phyloP scores from a whole-genome alignment of 1,140 invertebrate species.

The Ips nitidus region DNA sequence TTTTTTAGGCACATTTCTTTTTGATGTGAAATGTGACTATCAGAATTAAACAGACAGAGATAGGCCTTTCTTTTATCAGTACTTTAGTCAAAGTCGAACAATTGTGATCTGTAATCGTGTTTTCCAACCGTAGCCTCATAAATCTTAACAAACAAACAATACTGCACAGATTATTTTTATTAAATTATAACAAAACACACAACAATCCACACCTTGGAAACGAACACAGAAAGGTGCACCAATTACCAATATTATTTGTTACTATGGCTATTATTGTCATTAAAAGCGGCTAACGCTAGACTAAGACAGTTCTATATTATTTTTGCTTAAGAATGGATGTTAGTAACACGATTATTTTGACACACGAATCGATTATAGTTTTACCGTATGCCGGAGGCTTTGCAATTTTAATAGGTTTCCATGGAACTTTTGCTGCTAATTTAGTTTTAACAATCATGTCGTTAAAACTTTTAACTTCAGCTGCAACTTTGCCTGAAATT shows the following conservation, averaged over 20 bases:
- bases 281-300: neutral
- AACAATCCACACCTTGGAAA: neutral
- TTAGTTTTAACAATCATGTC: constrained; percentile 28
- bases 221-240: constrained; percentile 5
- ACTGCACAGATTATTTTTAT: no score
- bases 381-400: constrained; percentile 21
- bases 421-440: constrained; percentile 18
- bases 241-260: constrained; percentile 2
- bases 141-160: neutral
- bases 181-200: no score
- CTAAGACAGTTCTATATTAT: neutral
- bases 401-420: constrained; percentile 24
- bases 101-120: no score
- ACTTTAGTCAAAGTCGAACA: no score
- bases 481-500: constrained; percentile 25
- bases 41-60: neutral
- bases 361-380: neutral
- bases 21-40: neutral
- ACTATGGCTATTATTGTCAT: neutral
- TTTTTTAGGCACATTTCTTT: neutral
- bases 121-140: neutral
- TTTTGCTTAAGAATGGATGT: constrained; percentile 11
- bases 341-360: constrained; percentile 11
- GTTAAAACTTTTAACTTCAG: constrained; percentile 27
- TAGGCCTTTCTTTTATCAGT: no score